Conservation (phyloP, 2,797 vertebrate genomes). For the Limnodromus scolopaceus region DNA sequence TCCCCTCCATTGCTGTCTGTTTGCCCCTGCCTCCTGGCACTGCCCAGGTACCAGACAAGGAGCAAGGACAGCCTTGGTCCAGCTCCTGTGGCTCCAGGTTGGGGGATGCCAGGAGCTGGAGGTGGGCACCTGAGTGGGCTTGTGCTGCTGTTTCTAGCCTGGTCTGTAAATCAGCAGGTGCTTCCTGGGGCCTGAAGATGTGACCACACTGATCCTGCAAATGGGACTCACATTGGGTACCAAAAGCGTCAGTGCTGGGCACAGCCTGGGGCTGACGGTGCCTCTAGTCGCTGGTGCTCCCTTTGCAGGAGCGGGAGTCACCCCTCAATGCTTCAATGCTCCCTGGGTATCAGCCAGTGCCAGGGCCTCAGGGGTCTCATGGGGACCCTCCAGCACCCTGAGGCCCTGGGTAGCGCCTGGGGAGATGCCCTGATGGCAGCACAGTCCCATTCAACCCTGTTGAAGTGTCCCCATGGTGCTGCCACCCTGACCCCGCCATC, state of each 20-base stretch:
- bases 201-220: neutral
- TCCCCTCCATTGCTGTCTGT: neutral
- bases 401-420: neutral
- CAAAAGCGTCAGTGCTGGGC: neutral
- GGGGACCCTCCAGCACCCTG: neutral
- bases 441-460: neutral
- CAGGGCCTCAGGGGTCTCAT: rapidly evolving
- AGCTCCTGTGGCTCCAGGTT: neutral
- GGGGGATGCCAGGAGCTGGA: neutral
- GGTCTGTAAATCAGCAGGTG: neutral
- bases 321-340: neutral
- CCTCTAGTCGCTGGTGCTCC: neutral
- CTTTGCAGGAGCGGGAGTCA: neutral
- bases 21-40: neutral
- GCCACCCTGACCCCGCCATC: neutral
- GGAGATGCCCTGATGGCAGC: neutral
- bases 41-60: neutral
- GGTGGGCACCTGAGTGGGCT: neutral
- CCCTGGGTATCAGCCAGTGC: neutral
- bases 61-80: neutral
- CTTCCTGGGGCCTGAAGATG: neutral
- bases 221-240: rapidly evolving
- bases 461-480: neutral
- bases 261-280: neutral
- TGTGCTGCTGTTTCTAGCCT: neutral